Base-by-base conservation (phyloP, 2,113 vertebrate genomes). In the Chrysemys picta region DNA sequence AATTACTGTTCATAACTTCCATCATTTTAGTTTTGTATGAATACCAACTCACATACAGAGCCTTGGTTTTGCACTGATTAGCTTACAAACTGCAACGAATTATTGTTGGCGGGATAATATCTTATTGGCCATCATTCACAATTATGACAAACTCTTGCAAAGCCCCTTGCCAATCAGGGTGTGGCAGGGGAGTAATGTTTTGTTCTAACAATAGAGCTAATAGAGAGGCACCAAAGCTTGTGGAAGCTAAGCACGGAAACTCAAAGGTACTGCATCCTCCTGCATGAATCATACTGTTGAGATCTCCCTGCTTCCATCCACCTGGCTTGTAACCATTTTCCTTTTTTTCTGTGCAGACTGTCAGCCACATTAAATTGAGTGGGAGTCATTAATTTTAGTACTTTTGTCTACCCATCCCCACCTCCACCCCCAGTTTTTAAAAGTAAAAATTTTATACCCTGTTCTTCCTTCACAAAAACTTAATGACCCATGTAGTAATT, bases 1-100 rank as follows among this genome's bases (percentile, higher is more conserved):
- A 96, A 97, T 97, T 97, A 97, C 87, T 91, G 82, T 91, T 97
- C 93, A 91, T 97, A 97, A 98, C 97, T 97, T 97, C 89, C 95
- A 96, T 97, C 96, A 96, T 96, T 45, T 86, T 45, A 17, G 82
- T 79, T 79, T 86, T 95, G 91, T 94, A 93, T 80, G 86, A 94
- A 95, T 97, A 95, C 93, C 96, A 94, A 80, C 57, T 75, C 93
- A 94, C 49, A 65, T 89, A 89, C 80, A 88, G 80, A 91, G 56
- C 50, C 59, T 8, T 90, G 38, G 52, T 27, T 84, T 84, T 95
- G 82, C 4, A 56, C 35, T 62, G 38, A 65, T 89, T 96, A 82
- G 88, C 95, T 95, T 95, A 90, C 92, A 89, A 93, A 93, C 53
- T 91, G 84, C 93, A 95, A 89, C 62, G 59, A 81, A 88, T 96